Percentiles rank a stretch among this genome's conserved stretches.
These are phyloP conservation scores for Promerops cafer DNA, from an alignment of 2,113 vertebrate genomes.

Conservation along the genomic window DNA sequence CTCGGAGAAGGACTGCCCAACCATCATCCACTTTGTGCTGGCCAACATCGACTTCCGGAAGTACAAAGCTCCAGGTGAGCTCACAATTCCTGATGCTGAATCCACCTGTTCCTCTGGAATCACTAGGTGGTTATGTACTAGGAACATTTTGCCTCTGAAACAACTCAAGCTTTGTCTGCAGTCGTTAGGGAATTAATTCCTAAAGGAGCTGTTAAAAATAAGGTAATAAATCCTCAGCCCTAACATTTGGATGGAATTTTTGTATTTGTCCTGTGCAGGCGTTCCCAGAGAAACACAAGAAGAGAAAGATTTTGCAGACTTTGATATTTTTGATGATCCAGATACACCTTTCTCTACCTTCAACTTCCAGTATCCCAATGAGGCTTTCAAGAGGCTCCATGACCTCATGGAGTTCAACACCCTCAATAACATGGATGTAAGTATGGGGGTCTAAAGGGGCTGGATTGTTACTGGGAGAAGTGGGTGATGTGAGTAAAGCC, in stretches of 20 bases:
- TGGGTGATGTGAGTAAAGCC: not conserved
- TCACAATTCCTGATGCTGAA: not conserved
- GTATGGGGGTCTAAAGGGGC: conserved; percentile 3
- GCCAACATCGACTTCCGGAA: conserved; percentile 94
- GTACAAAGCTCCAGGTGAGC: conserved; percentile 90
- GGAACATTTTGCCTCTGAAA: not conserved
- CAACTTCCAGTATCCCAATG: conserved; percentile 94
- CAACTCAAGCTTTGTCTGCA: not conserved
- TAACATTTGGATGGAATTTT: not conserved
- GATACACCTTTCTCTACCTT: conserved; percentile 94
- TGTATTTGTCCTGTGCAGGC: conserved; percentile 69
- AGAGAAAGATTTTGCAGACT: conserved; percentile 91
- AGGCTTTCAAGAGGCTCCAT: conserved; percentile 88
- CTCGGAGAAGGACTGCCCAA: conserved; percentile 90
- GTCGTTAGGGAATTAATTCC: not conserved
- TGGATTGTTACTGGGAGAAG: not conserved
- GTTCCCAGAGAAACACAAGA: conserved; percentile 84
- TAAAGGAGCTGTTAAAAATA: not conserved
- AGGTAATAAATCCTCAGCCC: not conserved
- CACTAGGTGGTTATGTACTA: not conserved
- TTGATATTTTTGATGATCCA: conserved; percentile 96
- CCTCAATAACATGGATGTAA: conserved; percentile 91
- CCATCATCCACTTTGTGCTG: conserved; percentile 93
- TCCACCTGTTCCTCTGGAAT: not conserved
- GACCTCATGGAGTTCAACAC: conserved; percentile 98